Evolutionary conservation across 1,140 invertebrate genomes (phyloP), one percentile per base, ranked within the genome.

Genomic region (Globodera ellingtonae): DNA sequence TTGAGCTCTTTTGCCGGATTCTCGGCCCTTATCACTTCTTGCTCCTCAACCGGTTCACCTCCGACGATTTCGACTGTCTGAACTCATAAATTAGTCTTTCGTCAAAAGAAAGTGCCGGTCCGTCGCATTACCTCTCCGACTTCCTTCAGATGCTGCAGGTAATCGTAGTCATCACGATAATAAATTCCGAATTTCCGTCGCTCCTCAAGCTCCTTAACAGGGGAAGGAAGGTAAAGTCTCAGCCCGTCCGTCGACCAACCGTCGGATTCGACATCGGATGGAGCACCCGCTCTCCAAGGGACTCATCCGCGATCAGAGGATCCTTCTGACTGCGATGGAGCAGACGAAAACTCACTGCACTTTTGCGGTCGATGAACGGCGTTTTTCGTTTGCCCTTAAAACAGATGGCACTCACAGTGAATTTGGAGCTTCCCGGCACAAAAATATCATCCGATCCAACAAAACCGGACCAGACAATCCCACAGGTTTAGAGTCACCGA

Each of bases 141-240:
- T 87, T 5, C 89, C 88, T 93, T 93, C 71, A 98, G 91, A 92
- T 98, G 95, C 90, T 98, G 94, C 81, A 98, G 90, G 88, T 98
- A 98, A 89, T 98, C 93, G 89, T 97, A 98, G 84, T 97, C 94
- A 91, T 98, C 95, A 89, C 98, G 95, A 90, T 93, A 98, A 89
- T 94, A 96, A 75, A 98, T 93, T n/a, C 95, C 96, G 92, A 93
- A 97, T 90, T 96, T 95, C 47, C 92, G 90, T 85, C 94, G 93
- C 86, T 97, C 94, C 86, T 95, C 93, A 86, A 84, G 56, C 50
- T 86, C 77, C 78, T 88, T 47, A 69, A 69, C 81, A 3, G 44
- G 56, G 46, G 5, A 47, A 75, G 13, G 46, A 46, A 85, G 90
- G 93, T 97, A 89, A 93, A 96, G 74, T 98, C 93, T n/a, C 95